These are phyloP conservation scores for Desmodus rotundus DNA, from an alignment of 2,113 vertebrate genomes.

Conservation along the genomic window DNA sequence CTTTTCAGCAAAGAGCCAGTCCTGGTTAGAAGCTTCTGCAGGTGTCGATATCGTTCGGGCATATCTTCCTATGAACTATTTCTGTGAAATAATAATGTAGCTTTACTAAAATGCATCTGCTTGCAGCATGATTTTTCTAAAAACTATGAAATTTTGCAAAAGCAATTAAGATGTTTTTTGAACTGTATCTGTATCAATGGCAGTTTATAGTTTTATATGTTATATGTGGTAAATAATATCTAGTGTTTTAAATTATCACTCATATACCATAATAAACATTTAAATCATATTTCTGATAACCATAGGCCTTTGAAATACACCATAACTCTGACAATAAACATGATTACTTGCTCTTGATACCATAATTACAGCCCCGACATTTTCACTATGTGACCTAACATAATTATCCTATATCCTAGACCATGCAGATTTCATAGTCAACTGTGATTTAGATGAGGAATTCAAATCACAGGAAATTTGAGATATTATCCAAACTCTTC, in stretches of 20 bases:
- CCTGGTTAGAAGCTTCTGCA: neutral
- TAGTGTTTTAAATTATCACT: neutral
- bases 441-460: neutral
- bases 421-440: neutral
- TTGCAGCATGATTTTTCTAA: neutral
- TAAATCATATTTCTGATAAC: neutral
- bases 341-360: neutral
- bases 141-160: neutral
- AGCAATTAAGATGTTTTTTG: neutral
- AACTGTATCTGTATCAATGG: neutral
- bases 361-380: neutral
- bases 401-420: neutral
- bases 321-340: neutral
- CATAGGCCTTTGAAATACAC: neutral
- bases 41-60: neutral
- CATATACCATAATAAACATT: neutral
- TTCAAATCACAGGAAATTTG: neutral
- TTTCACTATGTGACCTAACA: neutral
- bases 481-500: neutral
- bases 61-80: neutral
- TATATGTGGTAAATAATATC: neutral
- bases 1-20: neutral
- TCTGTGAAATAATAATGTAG: neutral
- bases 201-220: neutral
- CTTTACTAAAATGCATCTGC: neutral